Percentiles rank a stretch among this genome's conserved stretches.
phyloP scores from a whole-genome alignment of 2,888 invertebrate genomes.

The Eupithecia pulchellata region DNA sequence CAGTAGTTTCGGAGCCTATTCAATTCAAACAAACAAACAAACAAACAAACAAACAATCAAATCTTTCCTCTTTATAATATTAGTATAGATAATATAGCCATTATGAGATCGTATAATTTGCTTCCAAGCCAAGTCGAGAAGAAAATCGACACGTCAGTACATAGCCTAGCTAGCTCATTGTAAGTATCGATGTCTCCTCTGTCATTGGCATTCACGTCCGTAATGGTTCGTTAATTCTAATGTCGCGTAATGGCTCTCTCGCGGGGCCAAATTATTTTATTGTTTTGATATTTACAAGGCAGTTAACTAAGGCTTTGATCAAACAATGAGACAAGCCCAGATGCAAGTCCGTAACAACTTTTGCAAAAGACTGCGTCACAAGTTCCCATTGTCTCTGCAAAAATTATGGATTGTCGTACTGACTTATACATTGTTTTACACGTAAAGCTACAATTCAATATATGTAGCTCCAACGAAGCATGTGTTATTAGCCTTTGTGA shows the following conservation, averaged over 20 bases:
- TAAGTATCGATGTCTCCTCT: slow-evolving; percentile 63
- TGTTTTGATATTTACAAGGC: slow-evolving; percentile 46
- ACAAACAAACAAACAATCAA: too few relatives aligned
- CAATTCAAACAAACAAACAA: too few relatives aligned
- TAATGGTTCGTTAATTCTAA: slow-evolving; percentile 72
- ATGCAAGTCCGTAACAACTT: neutral
- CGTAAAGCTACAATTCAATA: neutral
- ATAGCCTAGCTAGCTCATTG: slow-evolving; percentile 34
- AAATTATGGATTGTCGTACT: neutral
- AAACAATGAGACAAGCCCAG: neutral
- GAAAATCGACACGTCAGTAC: slow-evolving; percentile 18
- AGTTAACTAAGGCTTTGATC: slow-evolving; percentile 16
- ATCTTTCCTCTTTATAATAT: too few relatives aligned
- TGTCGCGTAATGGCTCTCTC: slow-evolving; percentile 57
- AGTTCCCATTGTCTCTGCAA: neutral
- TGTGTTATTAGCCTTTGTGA: slow-evolving; percentile 4
- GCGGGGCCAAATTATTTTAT: slow-evolving; percentile 57
- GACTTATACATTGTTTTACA: neutral
- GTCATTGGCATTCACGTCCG: slow-evolving; percentile 65
- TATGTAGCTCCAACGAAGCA: neutral
- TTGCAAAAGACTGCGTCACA: neutral
- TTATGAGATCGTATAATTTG: neutral
- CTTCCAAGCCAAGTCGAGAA: neutral
- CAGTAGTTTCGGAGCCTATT: too few relatives aligned
- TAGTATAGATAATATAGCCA: too few relatives aligned